Conservation (phyloP, 2,797 vertebrate genomes). For the Epinephelus coioides region DNA sequence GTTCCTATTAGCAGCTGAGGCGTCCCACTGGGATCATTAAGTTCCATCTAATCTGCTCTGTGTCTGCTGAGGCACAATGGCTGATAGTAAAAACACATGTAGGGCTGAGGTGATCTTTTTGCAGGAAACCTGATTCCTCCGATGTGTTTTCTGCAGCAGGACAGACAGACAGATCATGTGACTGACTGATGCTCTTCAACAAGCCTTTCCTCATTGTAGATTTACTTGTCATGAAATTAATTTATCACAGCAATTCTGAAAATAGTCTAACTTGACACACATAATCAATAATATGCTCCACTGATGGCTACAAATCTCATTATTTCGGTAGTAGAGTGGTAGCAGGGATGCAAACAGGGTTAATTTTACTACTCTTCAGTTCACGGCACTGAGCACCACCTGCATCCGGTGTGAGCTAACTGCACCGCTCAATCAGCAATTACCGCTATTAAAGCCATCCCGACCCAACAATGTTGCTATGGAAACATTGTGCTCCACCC, state of each 20-base stretch:
- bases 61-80: conserved; percentile 24
- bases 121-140: conserved; percentile 25
- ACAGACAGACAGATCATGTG: not conserved
- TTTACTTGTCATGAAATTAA: conserved; percentile 1
- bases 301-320: not conserved
- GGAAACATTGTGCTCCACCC: no score
- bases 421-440: no score
- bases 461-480: no score
- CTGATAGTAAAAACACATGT: conserved; percentile 25
- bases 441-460: no score
- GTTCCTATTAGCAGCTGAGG: not conserved
- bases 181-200: conserved; percentile 7
- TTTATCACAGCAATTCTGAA: not conserved
- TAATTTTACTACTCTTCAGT: no score
- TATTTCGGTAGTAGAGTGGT: no score
- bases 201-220: not conserved
- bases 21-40: conserved; percentile 46
- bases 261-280: not conserved
- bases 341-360: no score
- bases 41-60: conserved; percentile 47
- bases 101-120: conserved; percentile 15
- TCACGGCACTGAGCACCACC: no score
- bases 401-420: no score
- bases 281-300: not conserved
- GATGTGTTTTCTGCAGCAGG: not conserved